phyloP scores from a whole-genome alignment of 2,113 vertebrate species.

The Brachirus orientalis region DNA sequence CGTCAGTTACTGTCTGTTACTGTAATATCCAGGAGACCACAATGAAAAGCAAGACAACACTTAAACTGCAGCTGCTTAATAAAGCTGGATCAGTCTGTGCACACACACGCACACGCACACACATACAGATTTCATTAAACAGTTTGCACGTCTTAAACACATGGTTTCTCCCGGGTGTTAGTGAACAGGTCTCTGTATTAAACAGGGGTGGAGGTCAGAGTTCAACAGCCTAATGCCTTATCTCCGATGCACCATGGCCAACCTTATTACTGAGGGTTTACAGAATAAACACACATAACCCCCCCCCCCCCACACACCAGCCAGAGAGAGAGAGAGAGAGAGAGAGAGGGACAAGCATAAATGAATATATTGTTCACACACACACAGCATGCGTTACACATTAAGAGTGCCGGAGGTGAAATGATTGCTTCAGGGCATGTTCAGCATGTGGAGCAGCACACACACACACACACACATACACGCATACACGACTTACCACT shows the following conservation, averaged over 20 bases:
- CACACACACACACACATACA: constrained; percentile 19
- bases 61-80: too few relatives aligned
- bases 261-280: constrained; percentile 76
- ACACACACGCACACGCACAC: constrained; percentile 27
- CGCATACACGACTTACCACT: constrained; percentile 13
- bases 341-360: constrained; percentile 20
- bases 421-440: constrained; percentile 63
- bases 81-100: background rate
- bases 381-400: constrained; percentile 18
- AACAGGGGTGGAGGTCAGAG: constrained; percentile 67
- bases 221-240: constrained; percentile 78
- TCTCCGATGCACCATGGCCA: constrained; percentile 73
- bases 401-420: constrained; percentile 55
- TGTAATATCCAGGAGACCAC: too few relatives aligned
- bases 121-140: constrained; percentile 61
- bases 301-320: constrained; percentile 9
- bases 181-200: constrained; percentile 67
- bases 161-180: constrained; percentile 67
- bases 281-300: constrained; percentile 59
- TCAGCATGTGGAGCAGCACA: constrained; percentile 42
- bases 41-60: too few relatives aligned
- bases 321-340: constrained; percentile 2
- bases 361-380: constrained; percentile 59
- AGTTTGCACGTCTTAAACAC: constrained; percentile 65
- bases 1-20: too few relatives aligned